These are phyloP conservation scores for Caenorhabditis panamensis DNA, from an alignment of 2,888 invertebrate species.

Conservation along the genomic window DNA sequence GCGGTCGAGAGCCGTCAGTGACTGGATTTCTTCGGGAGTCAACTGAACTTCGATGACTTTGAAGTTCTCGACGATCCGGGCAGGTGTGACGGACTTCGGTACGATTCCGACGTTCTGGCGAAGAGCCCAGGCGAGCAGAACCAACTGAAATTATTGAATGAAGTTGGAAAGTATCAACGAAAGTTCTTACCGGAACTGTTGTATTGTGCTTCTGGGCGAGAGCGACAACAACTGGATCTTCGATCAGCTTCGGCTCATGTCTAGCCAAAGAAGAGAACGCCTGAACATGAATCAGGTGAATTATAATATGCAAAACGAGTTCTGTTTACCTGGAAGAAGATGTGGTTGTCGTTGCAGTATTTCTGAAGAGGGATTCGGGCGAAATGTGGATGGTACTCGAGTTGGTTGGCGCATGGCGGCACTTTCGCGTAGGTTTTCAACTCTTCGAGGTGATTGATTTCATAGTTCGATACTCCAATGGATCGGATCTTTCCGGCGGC, in stretches of 20 bases:
- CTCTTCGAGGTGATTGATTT: conserved; percentile 86
- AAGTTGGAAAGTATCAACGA: not conserved
- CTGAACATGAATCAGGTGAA: conserved; percentile 68
- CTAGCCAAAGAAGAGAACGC: conserved; percentile 83
- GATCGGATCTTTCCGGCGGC: conserved; percentile 84
- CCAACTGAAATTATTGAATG: conserved; percentile 56
- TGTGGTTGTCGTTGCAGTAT: conserved; percentile 81
- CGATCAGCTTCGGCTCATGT: conserved; percentile 83
- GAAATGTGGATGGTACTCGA: conserved; percentile 83
- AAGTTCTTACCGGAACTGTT: conserved; percentile 64
- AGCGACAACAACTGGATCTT: conserved; percentile 84
- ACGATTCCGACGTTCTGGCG: conserved; percentile 85
- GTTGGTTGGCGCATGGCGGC: conserved; percentile 76
- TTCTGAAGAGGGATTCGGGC: conserved; percentile 80
- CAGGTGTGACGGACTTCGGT: conserved; percentile 78
- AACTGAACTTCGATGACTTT: conserved; percentile 64
- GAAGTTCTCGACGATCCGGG: conserved; percentile 75
- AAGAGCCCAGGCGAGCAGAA: conserved; percentile 87
- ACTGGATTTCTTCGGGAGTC: conserved; percentile 68
- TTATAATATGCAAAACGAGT: too few relatives aligned
- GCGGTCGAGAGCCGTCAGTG: conserved; percentile 67
- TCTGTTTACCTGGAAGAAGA: conserved; percentile 81
- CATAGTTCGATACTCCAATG: conserved; percentile 91
- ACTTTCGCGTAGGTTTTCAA: conserved; percentile 81
- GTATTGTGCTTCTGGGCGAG: conserved; percentile 85